phyloP scores from a whole-genome alignment of 2,888 invertebrate genomes.

The Eupithecia pulchellata region DNA sequence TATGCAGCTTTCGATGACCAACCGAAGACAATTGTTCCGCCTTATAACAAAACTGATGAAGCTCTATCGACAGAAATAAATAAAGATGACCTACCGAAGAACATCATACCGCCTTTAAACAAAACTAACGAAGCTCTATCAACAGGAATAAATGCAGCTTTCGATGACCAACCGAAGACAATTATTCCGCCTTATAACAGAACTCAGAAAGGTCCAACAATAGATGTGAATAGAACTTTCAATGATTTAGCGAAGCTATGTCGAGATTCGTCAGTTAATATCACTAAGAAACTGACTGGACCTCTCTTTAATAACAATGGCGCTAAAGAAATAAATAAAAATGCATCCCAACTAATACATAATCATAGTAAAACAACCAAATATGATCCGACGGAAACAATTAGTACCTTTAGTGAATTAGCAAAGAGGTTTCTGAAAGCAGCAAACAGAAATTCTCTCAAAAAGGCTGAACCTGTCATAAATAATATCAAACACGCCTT shows the following conservation, averaged over 20 bases:
- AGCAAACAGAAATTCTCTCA: not conserved
- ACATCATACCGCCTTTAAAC: no score
- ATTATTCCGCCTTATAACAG: no score
- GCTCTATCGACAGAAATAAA: not conserved
- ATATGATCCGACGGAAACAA: not conserved
- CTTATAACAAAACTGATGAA: not conserved
- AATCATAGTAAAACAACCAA: not conserved
- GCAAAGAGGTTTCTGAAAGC: not conserved
- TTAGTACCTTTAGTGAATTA: not conserved
- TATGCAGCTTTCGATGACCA: no score
- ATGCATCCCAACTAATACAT: no score
- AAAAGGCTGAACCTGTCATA: not conserved
- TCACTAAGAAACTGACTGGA: not conserved
- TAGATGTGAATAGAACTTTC: no score
- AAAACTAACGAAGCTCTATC: not conserved
- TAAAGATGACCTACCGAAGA: no score
- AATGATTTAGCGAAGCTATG: not conserved
- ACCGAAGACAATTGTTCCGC: no score
- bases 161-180: no score
- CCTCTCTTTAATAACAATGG: not conserved
- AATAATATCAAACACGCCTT: not conserved
- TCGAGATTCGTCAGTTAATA: not conserved
- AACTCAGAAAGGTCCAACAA: no score
- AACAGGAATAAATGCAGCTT: not conserved
- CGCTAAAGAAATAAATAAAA: not conserved